Conservation (phyloP, 1,140 invertebrate genomes). For the Hyles vespertilio region DNA sequence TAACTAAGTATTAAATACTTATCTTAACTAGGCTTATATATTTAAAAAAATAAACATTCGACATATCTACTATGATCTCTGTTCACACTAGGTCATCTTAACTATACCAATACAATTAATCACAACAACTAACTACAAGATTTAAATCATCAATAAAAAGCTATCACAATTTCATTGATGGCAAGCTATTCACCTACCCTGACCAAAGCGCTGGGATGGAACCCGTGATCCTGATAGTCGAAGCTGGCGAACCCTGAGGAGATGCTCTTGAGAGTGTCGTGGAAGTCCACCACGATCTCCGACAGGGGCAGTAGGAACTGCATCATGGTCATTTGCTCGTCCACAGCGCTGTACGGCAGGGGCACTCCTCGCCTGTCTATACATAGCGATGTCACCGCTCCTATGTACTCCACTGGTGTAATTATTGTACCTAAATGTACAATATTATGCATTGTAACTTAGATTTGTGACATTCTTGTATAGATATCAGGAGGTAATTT, state of each 20-base stretch:
- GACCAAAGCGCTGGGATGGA: conserved; percentile 82
- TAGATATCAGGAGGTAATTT: too few species aligned
- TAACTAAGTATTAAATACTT: too few species aligned
- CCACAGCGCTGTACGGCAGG: conserved; percentile 85
- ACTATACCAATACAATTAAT: too few species aligned
- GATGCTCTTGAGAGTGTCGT: conserved; percentile 92
- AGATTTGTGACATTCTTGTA: too few species aligned
- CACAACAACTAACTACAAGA: too few species aligned
- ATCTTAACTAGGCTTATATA: too few species aligned
- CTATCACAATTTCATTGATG: neutral
- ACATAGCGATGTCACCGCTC: conserved; percentile 83
- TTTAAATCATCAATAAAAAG: too few species aligned
- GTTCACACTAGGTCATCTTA: too few species aligned
- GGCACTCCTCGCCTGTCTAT: conserved; percentile 87
- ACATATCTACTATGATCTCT: too few species aligned
- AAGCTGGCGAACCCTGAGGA: conserved; percentile 98
- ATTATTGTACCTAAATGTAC: conserved; percentile 86
- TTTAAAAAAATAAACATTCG: too few species aligned
- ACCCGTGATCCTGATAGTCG: conserved; percentile 96
- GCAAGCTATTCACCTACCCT: conserved; percentile 77
- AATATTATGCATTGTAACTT: too few species aligned
- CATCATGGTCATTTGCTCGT: conserved; percentile 87
- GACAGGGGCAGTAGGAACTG: conserved; percentile 91
- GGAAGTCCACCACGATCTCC: conserved; percentile 97
- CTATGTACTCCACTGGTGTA: conserved; percentile 85